Evolutionary conservation across 2,113 vertebrate species (phyloP).

Genomic region (Cricetomys ansorgei): DNA sequence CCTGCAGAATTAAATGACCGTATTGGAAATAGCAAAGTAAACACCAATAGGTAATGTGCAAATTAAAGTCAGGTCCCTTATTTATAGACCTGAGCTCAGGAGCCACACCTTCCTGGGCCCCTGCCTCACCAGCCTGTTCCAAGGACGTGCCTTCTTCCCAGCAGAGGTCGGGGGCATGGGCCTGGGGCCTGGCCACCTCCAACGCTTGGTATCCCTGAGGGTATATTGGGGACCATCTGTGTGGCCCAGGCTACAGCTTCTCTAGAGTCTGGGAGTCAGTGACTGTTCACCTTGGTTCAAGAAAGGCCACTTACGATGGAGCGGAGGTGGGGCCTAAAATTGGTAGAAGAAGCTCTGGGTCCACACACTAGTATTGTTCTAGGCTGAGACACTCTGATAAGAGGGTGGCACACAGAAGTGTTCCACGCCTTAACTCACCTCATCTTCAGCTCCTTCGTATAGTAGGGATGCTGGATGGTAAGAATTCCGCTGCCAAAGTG

Average conservation of each 20-base stretch:
- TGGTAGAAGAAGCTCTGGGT: background rate
- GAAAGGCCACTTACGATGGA: background rate
- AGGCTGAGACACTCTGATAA: background rate
- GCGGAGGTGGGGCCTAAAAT: background rate
- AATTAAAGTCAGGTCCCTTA: slow-evolving; percentile 83
- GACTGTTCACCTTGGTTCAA: background rate
- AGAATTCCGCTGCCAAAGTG: fast-evolving
- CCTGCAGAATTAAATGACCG: slow-evolving; percentile 78
- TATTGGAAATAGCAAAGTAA: slow-evolving; percentile 84
- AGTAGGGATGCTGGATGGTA: background rate
- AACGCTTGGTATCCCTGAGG: background rate
- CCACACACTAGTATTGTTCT: too few relatives aligned
- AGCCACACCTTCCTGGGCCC: slow-evolving; percentile 65
- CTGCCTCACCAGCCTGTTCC: slow-evolving; percentile 44
- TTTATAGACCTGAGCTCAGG: slow-evolving; percentile 78
- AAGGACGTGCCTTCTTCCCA: slow-evolving; percentile 6
- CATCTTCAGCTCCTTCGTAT: background rate
- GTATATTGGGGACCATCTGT: fast-evolving
- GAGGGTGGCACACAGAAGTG: fast-evolving
- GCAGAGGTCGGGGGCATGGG: background rate
- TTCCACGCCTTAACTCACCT: background rate
- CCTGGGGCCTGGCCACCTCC: background rate
- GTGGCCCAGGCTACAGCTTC: background rate
- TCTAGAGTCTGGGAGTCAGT: background rate
- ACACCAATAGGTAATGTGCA: slow-evolving; percentile 83